Percentiles rank a stretch among this genome's conserved stretches.
Evolutionary conservation across 2,797 vertebrate genomes (phyloP).

Genomic region (Chelon auratus): DNA sequence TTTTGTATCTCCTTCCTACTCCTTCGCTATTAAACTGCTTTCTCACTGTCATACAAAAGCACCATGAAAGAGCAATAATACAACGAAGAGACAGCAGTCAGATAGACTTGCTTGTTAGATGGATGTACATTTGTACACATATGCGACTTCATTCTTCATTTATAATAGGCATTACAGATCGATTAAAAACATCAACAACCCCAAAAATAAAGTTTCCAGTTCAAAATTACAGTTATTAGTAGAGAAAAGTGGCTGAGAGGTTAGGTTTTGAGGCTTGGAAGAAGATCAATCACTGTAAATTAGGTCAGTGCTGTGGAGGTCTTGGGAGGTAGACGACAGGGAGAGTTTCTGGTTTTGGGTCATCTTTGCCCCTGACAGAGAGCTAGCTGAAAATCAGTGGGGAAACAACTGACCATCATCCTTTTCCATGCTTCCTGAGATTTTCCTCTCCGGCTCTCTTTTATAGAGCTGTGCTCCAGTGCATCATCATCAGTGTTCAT

Average conservation of each 20-base stretch:
- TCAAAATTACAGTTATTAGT: slow-evolving; percentile 41
- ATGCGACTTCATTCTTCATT: neutral
- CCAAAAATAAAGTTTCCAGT: slow-evolving; percentile 49
- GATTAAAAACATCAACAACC: slow-evolving; percentile 24
- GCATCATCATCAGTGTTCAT: slow-evolving; percentile 49
- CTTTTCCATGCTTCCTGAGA: slow-evolving; percentile 55
- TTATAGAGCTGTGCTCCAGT: slow-evolving; percentile 47
- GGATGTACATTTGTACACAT: neutral
- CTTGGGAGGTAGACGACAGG: slow-evolving; percentile 69
- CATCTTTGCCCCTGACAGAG: slow-evolving; percentile 77
- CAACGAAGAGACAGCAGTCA: slow-evolving; percentile 3
- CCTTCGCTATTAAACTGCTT: slow-evolving; percentile 43
- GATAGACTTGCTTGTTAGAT: neutral
- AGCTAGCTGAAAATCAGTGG: slow-evolving; percentile 61
- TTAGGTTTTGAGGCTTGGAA: slow-evolving; percentile 77
- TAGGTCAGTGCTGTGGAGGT: slow-evolving; percentile 77
- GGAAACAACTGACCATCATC: slow-evolving; percentile 69
- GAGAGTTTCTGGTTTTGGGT: slow-evolving; percentile 80
- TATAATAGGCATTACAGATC: neutral
- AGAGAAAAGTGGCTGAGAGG: slow-evolving; percentile 65
- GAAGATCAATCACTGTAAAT: slow-evolving; percentile 80
- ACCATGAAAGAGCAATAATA: slow-evolving; percentile 9
- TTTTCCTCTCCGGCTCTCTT: slow-evolving; percentile 32
- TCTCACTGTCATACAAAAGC: slow-evolving; percentile 34
- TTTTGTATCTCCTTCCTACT: slow-evolving; percentile 4